Evolutionary conservation across 2,797 vertebrate genomes (phyloP), one percentile per base, ranked within the genome.

Genomic region (Eurystomus glaucurus): DNA sequence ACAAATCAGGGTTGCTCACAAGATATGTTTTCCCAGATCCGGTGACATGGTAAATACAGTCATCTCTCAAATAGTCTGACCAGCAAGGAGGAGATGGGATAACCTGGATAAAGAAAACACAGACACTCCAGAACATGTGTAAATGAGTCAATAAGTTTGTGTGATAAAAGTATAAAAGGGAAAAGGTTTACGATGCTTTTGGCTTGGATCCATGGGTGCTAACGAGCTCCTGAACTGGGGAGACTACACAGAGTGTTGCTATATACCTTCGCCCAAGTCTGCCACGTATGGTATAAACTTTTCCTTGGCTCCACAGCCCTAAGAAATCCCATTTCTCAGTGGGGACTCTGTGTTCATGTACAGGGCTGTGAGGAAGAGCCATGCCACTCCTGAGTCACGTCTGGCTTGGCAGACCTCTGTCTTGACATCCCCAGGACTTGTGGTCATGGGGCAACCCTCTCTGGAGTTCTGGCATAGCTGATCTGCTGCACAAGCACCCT

Each of bases 1-100:
- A 97, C 97, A 97, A 97, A 96, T 97, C 94, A 97, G 81, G 51
- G 58, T 90, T 95, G 92, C 76, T 93, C 93, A 86, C 62, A 75
- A 95, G 51, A 28, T 65, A 69, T 84, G 85, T 94, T 96, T 96
- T 90, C 88, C 81, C 62, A 90, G 88, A 96, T 97, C 91, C n/a
- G 77, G 94, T 71, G 72, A 86, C 95, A 95, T 37, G 31, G 83
- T 93, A 96, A 97, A 96, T 96, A 88, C 31, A 95, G 77, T 66
- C 92, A 82, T 97, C 86, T 95, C 74, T 61, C 78, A 96, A 93
- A 91, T 94, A 96, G 66, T 60, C 58, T 85, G 78, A 41, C 66
- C 78, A 92, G 78, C 1, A 4, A 91, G 55, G 25, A 54, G 46
- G 57, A 96, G 83, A 76, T 95, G 76, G 92, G 66, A 62, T 87